phyloP scores from a whole-genome alignment of 2,888 invertebrate species.

The Chrysomela aeneicollis region DNA sequence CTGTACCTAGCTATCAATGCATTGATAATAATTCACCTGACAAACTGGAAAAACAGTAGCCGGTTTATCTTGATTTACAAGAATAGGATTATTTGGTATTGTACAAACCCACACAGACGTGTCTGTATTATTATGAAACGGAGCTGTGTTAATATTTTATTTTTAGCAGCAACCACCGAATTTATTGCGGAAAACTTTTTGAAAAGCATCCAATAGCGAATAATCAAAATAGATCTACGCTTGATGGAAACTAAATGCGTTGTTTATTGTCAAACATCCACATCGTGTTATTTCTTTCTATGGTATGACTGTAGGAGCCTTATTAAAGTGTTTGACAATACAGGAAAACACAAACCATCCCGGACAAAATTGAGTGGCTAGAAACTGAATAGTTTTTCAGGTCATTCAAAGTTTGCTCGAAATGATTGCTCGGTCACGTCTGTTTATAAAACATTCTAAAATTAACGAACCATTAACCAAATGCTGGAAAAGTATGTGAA shows the following conservation, averaged over 20 bases:
- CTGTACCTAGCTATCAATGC: no score
- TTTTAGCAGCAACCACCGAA: not conserved
- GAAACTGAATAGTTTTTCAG: no score
- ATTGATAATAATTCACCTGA: not conserved
- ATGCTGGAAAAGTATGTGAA: no score
- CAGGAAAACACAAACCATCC: no score
- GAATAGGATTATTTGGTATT: not conserved
- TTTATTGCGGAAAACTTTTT: slow-evolving; percentile 1
- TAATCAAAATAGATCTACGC: not conserved
- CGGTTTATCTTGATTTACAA: not conserved
- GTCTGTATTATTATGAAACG: not conserved
- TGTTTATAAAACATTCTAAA: no score
- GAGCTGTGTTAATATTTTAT: not conserved
- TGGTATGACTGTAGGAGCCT: no score
- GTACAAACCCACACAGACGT: not conserved
- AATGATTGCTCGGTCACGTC: no score
- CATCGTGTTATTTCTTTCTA: not conserved
- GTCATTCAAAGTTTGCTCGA: no score
- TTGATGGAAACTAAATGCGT: not conserved
- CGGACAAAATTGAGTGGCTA: no score
- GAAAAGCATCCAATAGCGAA: not conserved
- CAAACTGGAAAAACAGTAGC: no score
- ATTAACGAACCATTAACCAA: no score
- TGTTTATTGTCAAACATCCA: not conserved
- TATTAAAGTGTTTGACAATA: no score